phyloP scores from a whole-genome alignment of 2,113 vertebrate genomes.

The Pithys albifrons region DNA sequence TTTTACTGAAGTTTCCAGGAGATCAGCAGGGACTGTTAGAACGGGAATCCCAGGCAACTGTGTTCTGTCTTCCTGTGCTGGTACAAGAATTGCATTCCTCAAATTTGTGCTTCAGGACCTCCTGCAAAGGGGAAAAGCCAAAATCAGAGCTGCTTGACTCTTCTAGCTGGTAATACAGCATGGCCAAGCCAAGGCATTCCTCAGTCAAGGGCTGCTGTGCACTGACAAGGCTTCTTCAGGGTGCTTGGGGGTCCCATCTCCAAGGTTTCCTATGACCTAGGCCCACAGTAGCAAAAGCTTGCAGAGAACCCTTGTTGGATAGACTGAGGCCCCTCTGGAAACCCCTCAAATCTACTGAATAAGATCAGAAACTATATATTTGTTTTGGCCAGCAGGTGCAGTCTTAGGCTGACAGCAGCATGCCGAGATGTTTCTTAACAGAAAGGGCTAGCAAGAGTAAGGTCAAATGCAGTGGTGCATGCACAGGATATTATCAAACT shows the following conservation, averaged over 20 bases:
- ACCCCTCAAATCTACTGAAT: background rate
- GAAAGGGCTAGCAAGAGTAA: background rate
- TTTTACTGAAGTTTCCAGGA: background rate
- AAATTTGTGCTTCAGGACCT: background rate
- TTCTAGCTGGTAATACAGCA: background rate
- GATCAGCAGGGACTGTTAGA: background rate
- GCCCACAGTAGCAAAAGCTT: background rate
- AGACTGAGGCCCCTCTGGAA: background rate
- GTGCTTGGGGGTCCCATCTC: background rate
- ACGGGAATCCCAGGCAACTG: background rate
- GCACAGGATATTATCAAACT: background rate
- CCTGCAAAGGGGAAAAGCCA: background rate
- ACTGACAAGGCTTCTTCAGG: background rate
- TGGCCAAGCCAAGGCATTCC: background rate
- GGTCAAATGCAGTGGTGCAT: background rate
- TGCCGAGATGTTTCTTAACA: background rate
- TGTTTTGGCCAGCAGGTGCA: background rate
- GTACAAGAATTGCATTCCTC: background rate
- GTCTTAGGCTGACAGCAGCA: background rate
- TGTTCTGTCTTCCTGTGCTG: background rate
- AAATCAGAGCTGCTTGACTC: background rate
- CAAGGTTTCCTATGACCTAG: background rate
- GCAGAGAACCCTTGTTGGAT: background rate
- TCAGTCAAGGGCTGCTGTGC: background rate
- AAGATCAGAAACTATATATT: background rate